Base-by-base conservation (phyloP, 2,888 invertebrate species). In the Biston betularia region DNA sequence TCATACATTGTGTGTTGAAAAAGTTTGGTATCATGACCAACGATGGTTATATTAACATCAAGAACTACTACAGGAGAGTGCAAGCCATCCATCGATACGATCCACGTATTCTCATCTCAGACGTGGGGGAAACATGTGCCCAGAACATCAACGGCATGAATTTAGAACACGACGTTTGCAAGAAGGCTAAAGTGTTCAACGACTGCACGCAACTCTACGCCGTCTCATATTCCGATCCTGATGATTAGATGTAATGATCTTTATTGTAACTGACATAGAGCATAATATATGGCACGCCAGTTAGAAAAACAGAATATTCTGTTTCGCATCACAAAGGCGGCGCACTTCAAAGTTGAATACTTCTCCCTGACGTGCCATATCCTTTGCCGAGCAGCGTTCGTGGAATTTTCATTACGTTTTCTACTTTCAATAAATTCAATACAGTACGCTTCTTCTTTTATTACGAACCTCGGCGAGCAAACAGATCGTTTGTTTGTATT, bases 1-100 rank as follows among this genome's bases (percentile, higher is more conserved):
- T 93, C 55, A 89, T 93, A 64, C 93, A 93, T 67, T 93, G 93
- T 70, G 92, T 93, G 49, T 78, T 93, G 61, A 92, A 89, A 78
- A 93, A 92, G 68, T 93, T 93, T 69, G 93, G 91, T 11, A 93
- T 93, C 35, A 93, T 93, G 92, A 79, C 88, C 10, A 92, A 89
- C 53, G 92, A 92, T 54, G 93, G 93, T 0, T 79, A 76, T 1
- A 92, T 93, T 10, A 93, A 89, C 65, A 91, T 92, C 63, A 86
- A 83, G 72, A 92, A 92, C 67, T 93, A 93, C 75, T 92, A 93
- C 72, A 85, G 80, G 69, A 81, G 92, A 67, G 93, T 93, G 0
- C 89, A 89, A 68, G 88, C 92, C 0, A 92, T 93, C 53, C 93
- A 93, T 75, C 83, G 89, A 70, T 89, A 93, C 60, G 93, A 93